Evolutionary conservation across 2,888 invertebrate species (phyloP).

Genomic region (Hydroisotoma schaefferi): DNA sequence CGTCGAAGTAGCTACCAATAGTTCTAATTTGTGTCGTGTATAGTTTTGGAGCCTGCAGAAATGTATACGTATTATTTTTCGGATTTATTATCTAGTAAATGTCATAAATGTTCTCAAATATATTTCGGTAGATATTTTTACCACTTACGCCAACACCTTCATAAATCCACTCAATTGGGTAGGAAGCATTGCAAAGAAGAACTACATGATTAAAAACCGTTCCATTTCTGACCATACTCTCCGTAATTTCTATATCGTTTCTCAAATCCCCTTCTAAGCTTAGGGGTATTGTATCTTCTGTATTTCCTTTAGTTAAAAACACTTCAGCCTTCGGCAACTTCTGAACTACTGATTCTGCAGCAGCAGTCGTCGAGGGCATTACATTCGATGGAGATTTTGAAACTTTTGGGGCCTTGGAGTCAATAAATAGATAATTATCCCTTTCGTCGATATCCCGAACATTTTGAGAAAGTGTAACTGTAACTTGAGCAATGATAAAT

Average conservation of each 20-base stretch:
- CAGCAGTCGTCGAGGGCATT: slow-evolving; percentile 6
- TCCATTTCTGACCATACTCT: slow-evolving; percentile 37
- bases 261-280: slow-evolving; percentile 21
- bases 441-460: not conserved
- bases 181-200: slow-evolving; percentile 42
- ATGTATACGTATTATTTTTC: too few species aligned
- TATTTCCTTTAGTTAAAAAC: slow-evolving; percentile 33
- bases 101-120: not conserved
- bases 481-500: too few species aligned
- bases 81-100: not conserved
- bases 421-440: slow-evolving; percentile 2
- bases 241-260: slow-evolving; percentile 37
- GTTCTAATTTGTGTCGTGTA: slow-evolving; percentile 41
- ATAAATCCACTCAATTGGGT: slow-evolving; percentile 45
- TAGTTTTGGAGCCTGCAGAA: slow-evolving; percentile 32
- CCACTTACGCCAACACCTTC: slow-evolving; percentile 44
- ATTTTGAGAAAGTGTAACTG: too few species aligned
- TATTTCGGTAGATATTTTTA: not conserved
- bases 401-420: not conserved
- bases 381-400: not conserved
- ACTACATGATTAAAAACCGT: slow-evolving; percentile 44
- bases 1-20: slow-evolving; percentile 34
- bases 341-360: slow-evolving; percentile 6
- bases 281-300: slow-evolving; percentile 31
- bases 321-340: slow-evolving; percentile 28